Conservation (phyloP, 1,140 invertebrate species). For the Apis cerana region DNA sequence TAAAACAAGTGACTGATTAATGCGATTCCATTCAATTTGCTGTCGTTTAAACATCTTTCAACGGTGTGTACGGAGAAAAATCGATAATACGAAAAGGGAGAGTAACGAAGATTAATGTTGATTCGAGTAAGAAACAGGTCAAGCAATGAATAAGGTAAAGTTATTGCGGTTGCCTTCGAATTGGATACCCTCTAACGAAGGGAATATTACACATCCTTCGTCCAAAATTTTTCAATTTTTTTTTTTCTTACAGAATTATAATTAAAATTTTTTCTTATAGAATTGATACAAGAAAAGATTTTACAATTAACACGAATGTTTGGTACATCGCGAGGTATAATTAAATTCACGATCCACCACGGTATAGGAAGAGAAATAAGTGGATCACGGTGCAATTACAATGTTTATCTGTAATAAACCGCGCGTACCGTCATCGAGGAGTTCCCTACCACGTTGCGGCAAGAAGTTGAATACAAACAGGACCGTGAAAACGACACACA, state of each 20-base stretch:
- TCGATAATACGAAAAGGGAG: background rate
- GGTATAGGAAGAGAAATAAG: constrained; percentile 45
- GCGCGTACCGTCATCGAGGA: background rate
- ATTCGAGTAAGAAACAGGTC: constrained; percentile 34
- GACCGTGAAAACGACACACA: background rate
- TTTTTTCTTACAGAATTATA: too few species aligned
- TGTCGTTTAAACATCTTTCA: constrained; percentile 10
- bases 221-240: background rate
- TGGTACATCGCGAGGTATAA: constrained; percentile 46
- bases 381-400: constrained; percentile 61
- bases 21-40: constrained; percentile 54
- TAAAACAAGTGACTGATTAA: constrained; percentile 51
- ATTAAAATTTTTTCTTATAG: too few species aligned
- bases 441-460: too few species aligned
- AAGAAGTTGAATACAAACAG: background rate
- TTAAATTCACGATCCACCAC: constrained; percentile 49
- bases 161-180: background rate
- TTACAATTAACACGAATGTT: constrained; percentile 59
- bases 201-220: background rate
- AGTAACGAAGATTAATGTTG: constrained; percentile 46
- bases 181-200: background rate
- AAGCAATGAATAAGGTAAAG: constrained; percentile 27
- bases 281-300: background rate
- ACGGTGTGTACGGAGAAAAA: background rate
- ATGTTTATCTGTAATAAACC: constrained; percentile 59